Conservation (phyloP, 2,888 invertebrate species). For the Leptopilina syphax region DNA sequence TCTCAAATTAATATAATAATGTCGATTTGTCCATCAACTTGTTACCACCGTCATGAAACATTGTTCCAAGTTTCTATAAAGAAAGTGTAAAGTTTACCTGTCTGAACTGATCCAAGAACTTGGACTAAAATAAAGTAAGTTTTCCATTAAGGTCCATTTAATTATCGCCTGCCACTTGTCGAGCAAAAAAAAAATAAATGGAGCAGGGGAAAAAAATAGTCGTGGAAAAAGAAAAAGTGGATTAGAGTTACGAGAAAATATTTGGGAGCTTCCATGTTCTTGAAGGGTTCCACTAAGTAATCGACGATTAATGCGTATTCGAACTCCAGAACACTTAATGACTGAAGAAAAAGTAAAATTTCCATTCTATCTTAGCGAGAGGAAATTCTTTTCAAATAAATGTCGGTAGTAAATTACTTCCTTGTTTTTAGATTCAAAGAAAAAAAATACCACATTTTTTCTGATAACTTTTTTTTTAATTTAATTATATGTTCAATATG, state of each 20-base stretch:
- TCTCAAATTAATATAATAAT: no score
- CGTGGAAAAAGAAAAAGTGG: slow-evolving; percentile 5
- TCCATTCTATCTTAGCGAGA: background rate
- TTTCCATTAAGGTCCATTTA: slow-evolving; percentile 56
- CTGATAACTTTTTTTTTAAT: no score
- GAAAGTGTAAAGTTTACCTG: slow-evolving; percentile 4
- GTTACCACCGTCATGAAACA: no score
- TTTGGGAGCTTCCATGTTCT: slow-evolving; percentile 23
- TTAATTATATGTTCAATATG: no score
- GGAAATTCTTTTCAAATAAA: slow-evolving; percentile 9
- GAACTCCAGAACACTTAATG: slow-evolving; percentile 24
- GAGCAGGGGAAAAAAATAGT: background rate
- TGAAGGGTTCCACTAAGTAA: slow-evolving; percentile 36
- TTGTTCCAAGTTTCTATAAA: background rate
- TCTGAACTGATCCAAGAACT: slow-evolving; percentile 43
- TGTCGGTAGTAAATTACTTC: slow-evolving; percentile 6
- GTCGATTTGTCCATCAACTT: no score
- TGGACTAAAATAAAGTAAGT: slow-evolving; percentile 56
- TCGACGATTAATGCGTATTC: slow-evolving; percentile 35
- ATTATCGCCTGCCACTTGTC: slow-evolving; percentile 53
- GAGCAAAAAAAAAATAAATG: background rate
- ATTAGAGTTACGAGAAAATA: slow-evolving; percentile 23
- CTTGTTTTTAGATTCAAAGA: background rate
- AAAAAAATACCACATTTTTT: no score
- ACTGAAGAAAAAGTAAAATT: slow-evolving; percentile 24